phyloP scores from a whole-genome alignment of 2,113 vertebrate species.

The Myrmecophaga tridactyla region DNA sequence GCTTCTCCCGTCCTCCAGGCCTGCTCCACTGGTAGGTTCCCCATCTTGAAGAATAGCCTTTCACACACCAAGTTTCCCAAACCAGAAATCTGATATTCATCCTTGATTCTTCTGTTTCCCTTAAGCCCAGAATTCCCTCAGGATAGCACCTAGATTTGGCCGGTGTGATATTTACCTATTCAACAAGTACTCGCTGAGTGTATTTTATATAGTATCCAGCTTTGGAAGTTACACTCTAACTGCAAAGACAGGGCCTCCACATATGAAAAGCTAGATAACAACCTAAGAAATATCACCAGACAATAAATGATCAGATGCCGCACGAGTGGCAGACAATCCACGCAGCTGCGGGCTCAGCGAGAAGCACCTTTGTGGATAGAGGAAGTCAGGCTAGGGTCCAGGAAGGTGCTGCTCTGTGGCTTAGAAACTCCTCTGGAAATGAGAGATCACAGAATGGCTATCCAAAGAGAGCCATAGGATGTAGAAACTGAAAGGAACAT shows the following conservation, averaged over 20 bases:
- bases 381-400: constrained; percentile 22
- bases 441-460: not conserved
- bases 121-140: not conserved
- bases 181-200: not conserved
- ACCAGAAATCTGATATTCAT: not conserved
- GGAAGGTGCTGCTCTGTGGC: constrained; percentile 8
- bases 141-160: not conserved
- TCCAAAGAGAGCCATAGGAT: not conserved
- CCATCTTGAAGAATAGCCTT: not conserved
- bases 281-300: not conserved
- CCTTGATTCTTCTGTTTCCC: not conserved
- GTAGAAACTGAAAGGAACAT: not conserved
- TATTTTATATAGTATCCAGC: not conserved
- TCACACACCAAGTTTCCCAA: not conserved
- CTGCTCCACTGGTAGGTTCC: no score
- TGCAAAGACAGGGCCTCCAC: not conserved
- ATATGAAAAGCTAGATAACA: not conserved
- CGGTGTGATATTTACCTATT: not conserved
- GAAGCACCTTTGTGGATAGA: constrained; percentile 9
- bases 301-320: not conserved
- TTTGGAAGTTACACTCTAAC: not conserved
- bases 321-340: not conserved
- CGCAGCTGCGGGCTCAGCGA: not conserved
- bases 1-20: not conserved
- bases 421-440: constrained; percentile 39